Base-by-base conservation (phyloP, 2,113 vertebrate species). In the Equus quagga region DNA sequence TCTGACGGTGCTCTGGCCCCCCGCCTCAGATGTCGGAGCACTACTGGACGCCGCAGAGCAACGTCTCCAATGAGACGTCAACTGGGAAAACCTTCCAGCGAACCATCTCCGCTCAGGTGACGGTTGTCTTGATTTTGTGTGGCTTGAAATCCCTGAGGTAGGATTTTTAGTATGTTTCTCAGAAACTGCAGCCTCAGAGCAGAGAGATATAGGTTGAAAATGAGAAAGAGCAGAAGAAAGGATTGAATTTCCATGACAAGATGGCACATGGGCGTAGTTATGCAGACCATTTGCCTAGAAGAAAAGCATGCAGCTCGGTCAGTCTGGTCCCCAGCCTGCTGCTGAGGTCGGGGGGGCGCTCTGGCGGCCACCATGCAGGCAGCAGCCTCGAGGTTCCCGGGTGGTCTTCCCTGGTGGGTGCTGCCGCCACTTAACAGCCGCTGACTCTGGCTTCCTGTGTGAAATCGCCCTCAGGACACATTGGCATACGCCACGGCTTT, bases 1-100 rank as follows among this genome's bases (percentile, higher is more conserved):
- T 58, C 49, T 96, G 10, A 69, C 83, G 41, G 13, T 95, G 6
- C 78, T 92, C 83, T 97, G 51, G 26, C 24, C 92, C 96, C 98
- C 64, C 19, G 9, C 97, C 90, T 98, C 89, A 99, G 99, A 99
- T 99, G 99, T 99, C 99, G 31, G 99, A 99, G 97, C 99, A 99
- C 98, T 99, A 99, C 83, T 99, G 99, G 99, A 99, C 99, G 83
- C 99, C 99, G 10, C 99, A 99, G 98, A 99, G 99, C 95, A 99
- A 99, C 0, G 99, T 99, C 58, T 99, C 99, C 94, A 99, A 99
- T 36, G 99, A 99, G 98, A 99, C 99, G 0, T 99, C 99, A 89
- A 99, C 99, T 70, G 99, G 99, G 97, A 99, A 99, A 99, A 99
- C 99, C 97, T 99, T 99, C 98, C 99, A 99, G 98, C 99, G 99